Conservation (phyloP, 1,140 invertebrate species). For the Eciton burchellii region DNA sequence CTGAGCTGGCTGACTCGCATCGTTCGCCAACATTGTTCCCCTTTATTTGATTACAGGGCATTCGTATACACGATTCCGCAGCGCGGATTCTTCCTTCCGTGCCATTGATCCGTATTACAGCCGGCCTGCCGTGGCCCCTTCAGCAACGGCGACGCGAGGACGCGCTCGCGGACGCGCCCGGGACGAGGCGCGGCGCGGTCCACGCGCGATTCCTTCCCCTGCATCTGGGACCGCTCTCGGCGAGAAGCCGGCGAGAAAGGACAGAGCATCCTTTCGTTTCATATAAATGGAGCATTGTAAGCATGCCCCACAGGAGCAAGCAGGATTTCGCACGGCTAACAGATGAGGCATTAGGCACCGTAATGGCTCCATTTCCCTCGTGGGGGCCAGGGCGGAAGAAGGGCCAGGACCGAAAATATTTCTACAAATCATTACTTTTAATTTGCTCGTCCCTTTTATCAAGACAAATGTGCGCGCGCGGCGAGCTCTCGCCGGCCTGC, state of each 20-base stretch:
- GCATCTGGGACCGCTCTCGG: constrained; percentile 7
- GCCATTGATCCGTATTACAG: constrained; percentile 74
- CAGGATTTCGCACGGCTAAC: constrained; percentile 81
- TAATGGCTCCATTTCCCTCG: constrained; percentile 82
- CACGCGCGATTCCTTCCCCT: not conserved
- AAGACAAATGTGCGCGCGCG: constrained; percentile 79
- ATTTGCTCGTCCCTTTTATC: constrained; percentile 84
- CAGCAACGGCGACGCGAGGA: too few species aligned
- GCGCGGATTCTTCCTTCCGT: constrained; percentile 78
- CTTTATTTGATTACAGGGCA: constrained; percentile 85
- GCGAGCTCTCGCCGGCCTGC: constrained; percentile 35
- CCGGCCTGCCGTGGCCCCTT: constrained; percentile 42
- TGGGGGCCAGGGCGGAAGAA: constrained; percentile 66
- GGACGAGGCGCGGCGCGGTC: too few species aligned
- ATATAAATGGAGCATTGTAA: constrained; percentile 84
- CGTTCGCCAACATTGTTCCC: constrained; percentile 84
- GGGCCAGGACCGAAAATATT: constrained; percentile 80
- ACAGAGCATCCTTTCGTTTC: constrained; percentile 80
- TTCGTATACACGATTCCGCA: constrained; percentile 83
- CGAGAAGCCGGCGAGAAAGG: constrained; percentile 49
- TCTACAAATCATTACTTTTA: constrained; percentile 87
- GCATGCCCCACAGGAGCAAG: constrained; percentile 82
- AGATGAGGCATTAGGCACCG: constrained; percentile 83
- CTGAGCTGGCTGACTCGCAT: constrained; percentile 83
- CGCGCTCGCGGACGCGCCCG: too few species aligned